Base-by-base conservation (phyloP, 2,113 vertebrate species). In the Gobius niger region DNA sequence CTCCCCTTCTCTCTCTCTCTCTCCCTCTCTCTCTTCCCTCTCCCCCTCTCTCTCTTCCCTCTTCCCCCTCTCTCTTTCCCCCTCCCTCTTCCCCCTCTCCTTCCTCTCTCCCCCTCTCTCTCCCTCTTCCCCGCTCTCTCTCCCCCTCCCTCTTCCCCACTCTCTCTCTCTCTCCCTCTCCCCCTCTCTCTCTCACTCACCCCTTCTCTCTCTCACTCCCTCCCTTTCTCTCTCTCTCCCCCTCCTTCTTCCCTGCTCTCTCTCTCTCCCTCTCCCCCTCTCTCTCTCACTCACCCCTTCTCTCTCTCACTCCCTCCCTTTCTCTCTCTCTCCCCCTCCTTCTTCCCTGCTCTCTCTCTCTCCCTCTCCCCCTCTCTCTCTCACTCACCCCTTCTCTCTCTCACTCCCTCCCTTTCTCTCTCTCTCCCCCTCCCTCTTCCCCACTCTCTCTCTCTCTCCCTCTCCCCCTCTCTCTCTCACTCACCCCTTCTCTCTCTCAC, bases 371-470 rank as follows among this genome's bases (percentile, higher is more conserved):
- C 6, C 12, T 15, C 14, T 15, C 47, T 50, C 10, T 50, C 13
- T 50, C 4, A n/a, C 7, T 9, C 75, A 40, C 10, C 66, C 82
- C 71, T 79, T 84, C 73, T 77, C 80, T 82, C 24, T n/a, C 10
- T 73, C 68, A 69, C 78, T 81, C 63, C 85, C 16, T n/a, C n/a
- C n/a, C n/a, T n/a, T n/a, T n/a, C n/a, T n/a, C n/a, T n/a, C n/a
- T n/a, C n/a, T n/a, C n/a, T n/a, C 89, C 18, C 19, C 1, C 68
- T 62, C 67, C n/a, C 75, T 70, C 0, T 24, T 3, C 3, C 24
- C 24, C 24, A 2, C 24, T 3, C 24, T 24, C 24, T 24, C 24
- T 24, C 24, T 24, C n/a, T 47, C 46, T 47, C 46, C 10, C 13
- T 12, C 46, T 53, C 16, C 47, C 10, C 5, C 24, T 24, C 24